phyloP scores from a whole-genome alignment of 2,797 vertebrate species.

The Hapalemur alaotrensis region DNA sequence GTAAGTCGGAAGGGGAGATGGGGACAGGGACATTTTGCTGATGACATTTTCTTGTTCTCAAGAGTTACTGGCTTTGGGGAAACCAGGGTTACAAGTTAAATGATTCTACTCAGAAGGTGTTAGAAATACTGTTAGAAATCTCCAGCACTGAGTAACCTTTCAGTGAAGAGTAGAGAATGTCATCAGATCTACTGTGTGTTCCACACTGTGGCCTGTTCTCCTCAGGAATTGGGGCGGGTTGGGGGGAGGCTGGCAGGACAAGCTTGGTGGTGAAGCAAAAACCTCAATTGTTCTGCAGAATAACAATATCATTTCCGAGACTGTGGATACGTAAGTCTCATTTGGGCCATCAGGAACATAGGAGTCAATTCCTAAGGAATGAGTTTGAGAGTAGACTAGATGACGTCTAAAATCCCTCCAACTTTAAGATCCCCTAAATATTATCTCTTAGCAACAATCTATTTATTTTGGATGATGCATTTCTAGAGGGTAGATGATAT shows the following conservation, averaged over 20 bases:
- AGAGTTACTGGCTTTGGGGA: neutral
- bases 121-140: neutral
- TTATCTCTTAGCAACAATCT: neutral
- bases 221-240: neutral
- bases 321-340: fast-evolving
- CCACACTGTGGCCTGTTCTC: neutral
- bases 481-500: neutral
- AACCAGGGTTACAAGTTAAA: neutral
- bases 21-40: neutral
- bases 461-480: neutral
- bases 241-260: neutral
- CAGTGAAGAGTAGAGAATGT: neutral
- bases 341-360: neutral
- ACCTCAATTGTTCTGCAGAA: neutral
- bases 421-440: neutral
- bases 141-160: neutral
- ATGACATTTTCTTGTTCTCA: neutral
- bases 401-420: neutral
- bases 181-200: neutral
- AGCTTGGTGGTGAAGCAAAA: neutral
- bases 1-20: neutral
- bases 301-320: neutral
- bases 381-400: neutral
- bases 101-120: neutral
- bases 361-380: neutral